phyloP scores from a whole-genome alignment of 2,888 invertebrate species.

The Clistopyga incitator region DNA sequence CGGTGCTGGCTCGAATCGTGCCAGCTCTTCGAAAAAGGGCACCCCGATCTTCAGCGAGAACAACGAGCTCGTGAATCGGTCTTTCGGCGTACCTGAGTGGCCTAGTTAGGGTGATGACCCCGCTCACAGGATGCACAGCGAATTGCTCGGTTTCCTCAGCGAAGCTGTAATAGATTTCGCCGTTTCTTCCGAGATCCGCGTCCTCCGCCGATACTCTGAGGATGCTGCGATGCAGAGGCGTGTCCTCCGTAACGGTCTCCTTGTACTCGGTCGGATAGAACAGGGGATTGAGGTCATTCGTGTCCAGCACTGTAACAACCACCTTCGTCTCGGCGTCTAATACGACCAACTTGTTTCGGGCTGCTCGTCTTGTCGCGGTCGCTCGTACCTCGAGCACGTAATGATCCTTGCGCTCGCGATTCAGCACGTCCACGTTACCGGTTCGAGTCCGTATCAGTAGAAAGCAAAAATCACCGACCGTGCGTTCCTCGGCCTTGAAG shows the following conservation, averaged over 20 bases:
- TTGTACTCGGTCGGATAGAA: constrained; percentile 96
- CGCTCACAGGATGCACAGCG: constrained; percentile 96
- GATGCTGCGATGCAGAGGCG: constrained; percentile 93
- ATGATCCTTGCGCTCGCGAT: constrained; percentile 95
- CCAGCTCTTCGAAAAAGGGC: constrained; percentile 86
- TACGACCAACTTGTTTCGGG: constrained; percentile 85
- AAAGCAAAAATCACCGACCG: constrained; percentile 98
- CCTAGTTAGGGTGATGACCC: constrained; percentile 93
- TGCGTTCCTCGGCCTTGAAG: constrained; percentile 95
- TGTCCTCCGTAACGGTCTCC: constrained; percentile 94
- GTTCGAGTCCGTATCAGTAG: constrained; percentile 95
- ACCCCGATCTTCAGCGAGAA: constrained; percentile 95
- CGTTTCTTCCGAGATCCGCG: constrained; percentile 97
- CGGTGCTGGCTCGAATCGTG: constrained; percentile 88
- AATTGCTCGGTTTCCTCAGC: constrained; percentile 93
- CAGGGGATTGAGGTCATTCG: constrained; percentile 96
- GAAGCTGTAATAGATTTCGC: constrained; percentile 98
- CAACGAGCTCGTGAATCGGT: constrained; percentile 90
- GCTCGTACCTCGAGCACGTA: constrained; percentile 93
- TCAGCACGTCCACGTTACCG: constrained; percentile 94
- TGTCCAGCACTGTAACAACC: constrained; percentile 91
- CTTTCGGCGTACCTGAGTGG: constrained; percentile 90
- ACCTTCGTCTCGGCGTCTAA: constrained; percentile 89
- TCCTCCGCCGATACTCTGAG: constrained; percentile 95
- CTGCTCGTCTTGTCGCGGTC: constrained; percentile 87